These are phyloP conservation scores for Polietes domitor DNA, from an alignment of 2,888 invertebrate species.

Conservation along the genomic window DNA sequence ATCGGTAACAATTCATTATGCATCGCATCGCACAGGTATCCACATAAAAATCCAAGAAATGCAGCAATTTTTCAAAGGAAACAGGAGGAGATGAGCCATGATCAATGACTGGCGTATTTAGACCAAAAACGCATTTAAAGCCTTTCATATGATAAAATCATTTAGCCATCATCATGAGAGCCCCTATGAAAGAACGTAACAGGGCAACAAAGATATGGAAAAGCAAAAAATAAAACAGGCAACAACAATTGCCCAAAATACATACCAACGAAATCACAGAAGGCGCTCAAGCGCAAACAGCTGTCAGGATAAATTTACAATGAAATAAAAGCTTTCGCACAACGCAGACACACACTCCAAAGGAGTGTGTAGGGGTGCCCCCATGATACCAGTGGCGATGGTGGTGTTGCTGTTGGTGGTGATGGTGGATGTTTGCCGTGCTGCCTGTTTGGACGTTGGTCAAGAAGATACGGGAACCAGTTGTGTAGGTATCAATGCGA, in stretches of 20 bases:
- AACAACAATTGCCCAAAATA: conserved; percentile 48
- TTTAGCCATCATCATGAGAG: conserved; percentile 1
- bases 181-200: not conserved
- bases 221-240: not conserved
- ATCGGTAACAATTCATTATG: not conserved
- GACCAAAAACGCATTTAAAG: not conserved
- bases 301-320: conserved; percentile 69
- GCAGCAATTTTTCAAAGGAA: not conserved
- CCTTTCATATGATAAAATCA: not conserved
- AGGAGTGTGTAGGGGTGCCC: conserved; percentile 25
- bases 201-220: not conserved
- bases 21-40: not conserved
- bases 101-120: not conserved
- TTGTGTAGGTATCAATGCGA: not conserved
- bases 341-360: too few species aligned
- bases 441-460: not conserved
- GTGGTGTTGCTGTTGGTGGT: not conserved
- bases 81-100: not conserved
- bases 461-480: conserved; percentile 25
- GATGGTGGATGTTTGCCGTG: not conserved
- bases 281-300: conserved; percentile 69
- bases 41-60: not conserved
- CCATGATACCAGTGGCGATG: not conserved
- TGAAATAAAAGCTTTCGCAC: conserved; percentile 55
- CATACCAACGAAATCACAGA: conserved; percentile 48